phyloP scores from a whole-genome alignment of 2,888 invertebrate genomes.

The Blastobasis adustella region DNA sequence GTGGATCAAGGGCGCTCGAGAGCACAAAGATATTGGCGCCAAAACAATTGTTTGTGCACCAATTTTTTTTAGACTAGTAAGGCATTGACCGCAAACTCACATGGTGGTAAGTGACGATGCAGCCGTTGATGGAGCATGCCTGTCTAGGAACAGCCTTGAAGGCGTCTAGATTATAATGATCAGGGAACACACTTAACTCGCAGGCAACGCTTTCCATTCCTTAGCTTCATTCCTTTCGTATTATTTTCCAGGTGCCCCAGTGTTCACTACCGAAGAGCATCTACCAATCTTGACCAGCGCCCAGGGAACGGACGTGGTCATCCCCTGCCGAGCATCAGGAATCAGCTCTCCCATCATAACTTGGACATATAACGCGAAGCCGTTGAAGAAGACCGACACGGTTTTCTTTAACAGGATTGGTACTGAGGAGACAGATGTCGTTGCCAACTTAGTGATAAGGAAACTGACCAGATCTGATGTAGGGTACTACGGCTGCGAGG shows the following conservation, averaged over 20 bases:
- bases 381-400: conserved; percentile 21
- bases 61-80: no score
- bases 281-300: conserved; percentile 27
- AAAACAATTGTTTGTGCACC: no score
- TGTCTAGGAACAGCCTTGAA: background rate
- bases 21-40: no score
- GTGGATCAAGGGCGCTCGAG: no score
- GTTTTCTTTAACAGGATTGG: conserved; percentile 13
- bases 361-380: conserved; percentile 43
- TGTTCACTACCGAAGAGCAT: conserved; percentile 22
- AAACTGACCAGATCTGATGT: conserved; percentile 33
- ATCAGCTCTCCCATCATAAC: conserved; percentile 22
- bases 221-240: background rate
- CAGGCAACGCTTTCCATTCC: no score
- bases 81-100: no score
- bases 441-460: conserved; percentile 36
- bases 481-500: conserved; percentile 54
- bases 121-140: background rate
- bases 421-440: conserved; percentile 11
- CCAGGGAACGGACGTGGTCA: conserved; percentile 31
- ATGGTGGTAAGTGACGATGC: no score
- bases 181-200: background rate
- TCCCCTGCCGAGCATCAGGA: conserved; percentile 41
- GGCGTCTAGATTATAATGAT: background rate
- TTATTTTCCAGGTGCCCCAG: conserved; percentile 35